Evolutionary conservation across 2,797 vertebrate species (phyloP).

Genomic region (Dicrostonyx torquatus): DNA sequence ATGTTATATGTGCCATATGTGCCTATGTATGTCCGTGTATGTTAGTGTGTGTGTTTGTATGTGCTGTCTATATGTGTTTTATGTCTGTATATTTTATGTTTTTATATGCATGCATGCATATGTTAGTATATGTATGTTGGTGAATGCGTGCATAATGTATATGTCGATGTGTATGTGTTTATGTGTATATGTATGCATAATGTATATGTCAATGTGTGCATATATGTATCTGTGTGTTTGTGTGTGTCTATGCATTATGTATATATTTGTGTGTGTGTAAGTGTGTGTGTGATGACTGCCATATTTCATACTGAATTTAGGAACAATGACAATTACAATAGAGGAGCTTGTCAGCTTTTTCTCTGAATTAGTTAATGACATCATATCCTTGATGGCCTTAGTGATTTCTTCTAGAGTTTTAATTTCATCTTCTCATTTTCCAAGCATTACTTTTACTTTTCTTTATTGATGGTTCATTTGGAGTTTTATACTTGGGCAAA

Average conservation of each 20-base stretch:
- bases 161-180: neutral
- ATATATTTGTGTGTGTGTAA: neutral
- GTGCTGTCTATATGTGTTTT: neutral
- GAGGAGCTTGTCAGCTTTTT: neutral
- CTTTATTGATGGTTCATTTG: slow-evolving; percentile 81
- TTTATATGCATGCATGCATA: neutral
- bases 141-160: neutral
- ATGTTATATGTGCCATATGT: neutral
- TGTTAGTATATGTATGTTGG: neutral
- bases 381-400: slow-evolving; percentile 64
- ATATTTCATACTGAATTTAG: slow-evolving; percentile 33
- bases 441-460: slow-evolving; percentile 76
- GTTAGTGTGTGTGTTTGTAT: neutral
- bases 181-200: neutral
- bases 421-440: slow-evolving; percentile 72
- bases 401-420: slow-evolving; percentile 76
- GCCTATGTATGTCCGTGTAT: neutral
- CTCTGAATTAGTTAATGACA: neutral
- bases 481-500: slow-evolving; percentile 81
- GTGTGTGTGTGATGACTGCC: neutral
- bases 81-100: neutral
- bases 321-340: neutral
- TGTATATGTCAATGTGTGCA: neutral
- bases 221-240: neutral
- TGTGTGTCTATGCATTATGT: neutral